Conservation (phyloP, 1,140 invertebrate species). For the Drosophila setifemur region DNA sequence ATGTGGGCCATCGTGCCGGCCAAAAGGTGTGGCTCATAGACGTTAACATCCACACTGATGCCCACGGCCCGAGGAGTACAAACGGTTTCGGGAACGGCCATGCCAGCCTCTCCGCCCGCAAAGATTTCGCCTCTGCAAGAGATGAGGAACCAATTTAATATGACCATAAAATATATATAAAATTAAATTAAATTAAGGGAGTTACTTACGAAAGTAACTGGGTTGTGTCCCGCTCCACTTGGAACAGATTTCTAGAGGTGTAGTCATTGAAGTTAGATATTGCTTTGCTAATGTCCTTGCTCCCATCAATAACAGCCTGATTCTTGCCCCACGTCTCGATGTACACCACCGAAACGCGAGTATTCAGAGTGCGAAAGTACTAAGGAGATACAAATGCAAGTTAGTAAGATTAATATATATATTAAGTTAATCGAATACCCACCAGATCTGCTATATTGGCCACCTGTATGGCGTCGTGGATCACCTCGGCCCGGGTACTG, state of each 20-base stretch:
- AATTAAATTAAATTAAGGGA: not conserved
- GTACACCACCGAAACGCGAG: conserved; percentile 96
- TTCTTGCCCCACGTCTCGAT: conserved; percentile 97
- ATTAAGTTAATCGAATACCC: conserved; percentile 81
- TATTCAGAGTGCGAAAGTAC: conserved; percentile 97
- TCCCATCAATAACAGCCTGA: conserved; percentile 90
- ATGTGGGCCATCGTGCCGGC: conserved; percentile 97
- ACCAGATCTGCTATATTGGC: conserved; percentile 98
- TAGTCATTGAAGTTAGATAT: conserved; percentile 96
- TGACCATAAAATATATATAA: not conserved
- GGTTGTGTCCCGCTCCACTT: conserved; percentile 93
- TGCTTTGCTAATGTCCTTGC: conserved; percentile 92
- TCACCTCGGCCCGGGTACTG: conserved; percentile 93
- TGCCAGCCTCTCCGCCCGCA: conserved; percentile 92
- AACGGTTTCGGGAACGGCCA: conserved; percentile 94
- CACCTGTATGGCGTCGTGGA: conserved; percentile 97
- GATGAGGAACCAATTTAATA: conserved; percentile 1
- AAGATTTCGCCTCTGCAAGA: conserved; percentile 91
- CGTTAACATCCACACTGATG: conserved; percentile 95
- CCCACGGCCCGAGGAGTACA: conserved; percentile 95
- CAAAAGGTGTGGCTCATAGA: conserved; percentile 96
- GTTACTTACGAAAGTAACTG: conserved; percentile 94
- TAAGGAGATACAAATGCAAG: conserved; percentile 69
- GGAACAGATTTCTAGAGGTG: conserved; percentile 90
- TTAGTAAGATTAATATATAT: not conserved